Evolutionary conservation across 1,140 invertebrate species (phyloP).

Genomic region (Zaprionus taronus): DNA sequence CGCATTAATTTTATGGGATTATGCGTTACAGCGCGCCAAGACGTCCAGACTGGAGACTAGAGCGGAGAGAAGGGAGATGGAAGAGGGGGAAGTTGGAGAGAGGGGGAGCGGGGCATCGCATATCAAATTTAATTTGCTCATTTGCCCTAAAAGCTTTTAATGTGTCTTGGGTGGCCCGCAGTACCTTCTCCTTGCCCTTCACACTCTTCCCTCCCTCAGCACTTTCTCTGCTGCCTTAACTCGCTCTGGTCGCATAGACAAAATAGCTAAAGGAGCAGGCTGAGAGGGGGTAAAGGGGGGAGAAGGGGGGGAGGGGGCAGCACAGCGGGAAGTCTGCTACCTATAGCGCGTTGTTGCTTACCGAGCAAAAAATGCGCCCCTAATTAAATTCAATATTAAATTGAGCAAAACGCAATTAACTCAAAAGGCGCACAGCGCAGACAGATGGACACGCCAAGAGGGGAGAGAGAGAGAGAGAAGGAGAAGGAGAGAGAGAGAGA

Average conservation of each 20-base stretch:
- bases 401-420: constrained; percentile 83
- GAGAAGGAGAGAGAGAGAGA: constrained; percentile 20
- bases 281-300: background rate
- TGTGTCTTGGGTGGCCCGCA: constrained; percentile 65
- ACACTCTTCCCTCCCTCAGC: background rate
- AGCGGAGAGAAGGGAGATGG: background rate
- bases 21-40: constrained; percentile 41
- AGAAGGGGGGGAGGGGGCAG: background rate
- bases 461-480: constrained; percentile 4
- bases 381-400: constrained; percentile 84
- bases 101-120: constrained; percentile 55
- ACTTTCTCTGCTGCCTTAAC: background rate
- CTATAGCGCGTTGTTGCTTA: constrained; percentile 57
- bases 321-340: constrained; percentile 4
- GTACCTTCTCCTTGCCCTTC: background rate
- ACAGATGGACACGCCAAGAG: constrained; percentile 26
- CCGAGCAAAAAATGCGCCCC: constrained; percentile 77
- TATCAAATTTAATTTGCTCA: constrained; percentile 83
- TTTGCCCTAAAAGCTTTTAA: constrained; percentile 82
- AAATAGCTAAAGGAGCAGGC: constrained; percentile 25
- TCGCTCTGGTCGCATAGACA: constrained; percentile 28
- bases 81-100: background rate
- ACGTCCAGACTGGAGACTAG: background rate
- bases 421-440: constrained; percentile 65
- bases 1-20: constrained; percentile 81